Conservation (phyloP, 2,888 invertebrate species). For the Agrilus cyanescens region DNA sequence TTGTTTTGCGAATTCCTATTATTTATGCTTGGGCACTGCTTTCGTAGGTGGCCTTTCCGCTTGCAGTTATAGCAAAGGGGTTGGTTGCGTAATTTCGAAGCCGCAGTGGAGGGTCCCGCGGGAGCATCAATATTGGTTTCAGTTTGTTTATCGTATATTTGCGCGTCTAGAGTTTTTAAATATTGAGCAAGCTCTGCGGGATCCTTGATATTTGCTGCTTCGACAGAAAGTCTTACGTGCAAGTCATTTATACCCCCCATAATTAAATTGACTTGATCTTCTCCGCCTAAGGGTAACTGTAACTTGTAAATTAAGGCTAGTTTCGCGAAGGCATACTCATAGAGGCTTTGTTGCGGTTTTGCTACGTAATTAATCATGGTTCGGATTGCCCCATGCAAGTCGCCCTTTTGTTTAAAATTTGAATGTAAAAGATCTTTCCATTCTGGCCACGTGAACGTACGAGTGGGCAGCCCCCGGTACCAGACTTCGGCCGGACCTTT, state of each 20-base stretch:
- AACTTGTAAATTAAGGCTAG: neutral
- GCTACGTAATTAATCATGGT: neutral
- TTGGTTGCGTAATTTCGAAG: neutral
- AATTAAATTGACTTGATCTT: neutral
- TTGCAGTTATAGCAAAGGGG: neutral
- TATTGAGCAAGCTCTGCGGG: too few relatives aligned
- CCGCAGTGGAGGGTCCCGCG: too few relatives aligned
- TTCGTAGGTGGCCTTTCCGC: neutral
- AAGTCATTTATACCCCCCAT: neutral
- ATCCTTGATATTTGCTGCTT: neutral
- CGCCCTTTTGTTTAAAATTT: neutral
- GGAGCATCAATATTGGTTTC: too few relatives aligned
- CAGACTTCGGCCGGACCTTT: too few relatives aligned
- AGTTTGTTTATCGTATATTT: too few relatives aligned
- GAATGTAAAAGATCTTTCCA: too few relatives aligned
- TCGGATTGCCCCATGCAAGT: neutral
- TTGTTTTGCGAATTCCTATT: too few relatives aligned
- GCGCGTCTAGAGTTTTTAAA: too few relatives aligned
- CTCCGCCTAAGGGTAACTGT: neutral
- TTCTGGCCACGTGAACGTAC: too few relatives aligned
- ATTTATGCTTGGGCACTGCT: neutral
- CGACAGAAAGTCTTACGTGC: neutral
- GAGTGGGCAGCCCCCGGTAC: too few relatives aligned
- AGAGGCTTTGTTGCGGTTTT: neutral
- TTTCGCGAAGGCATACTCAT: neutral